phyloP scores from a whole-genome alignment of 2,113 vertebrate genomes.

The Seriola quinqueradiata region DNA sequence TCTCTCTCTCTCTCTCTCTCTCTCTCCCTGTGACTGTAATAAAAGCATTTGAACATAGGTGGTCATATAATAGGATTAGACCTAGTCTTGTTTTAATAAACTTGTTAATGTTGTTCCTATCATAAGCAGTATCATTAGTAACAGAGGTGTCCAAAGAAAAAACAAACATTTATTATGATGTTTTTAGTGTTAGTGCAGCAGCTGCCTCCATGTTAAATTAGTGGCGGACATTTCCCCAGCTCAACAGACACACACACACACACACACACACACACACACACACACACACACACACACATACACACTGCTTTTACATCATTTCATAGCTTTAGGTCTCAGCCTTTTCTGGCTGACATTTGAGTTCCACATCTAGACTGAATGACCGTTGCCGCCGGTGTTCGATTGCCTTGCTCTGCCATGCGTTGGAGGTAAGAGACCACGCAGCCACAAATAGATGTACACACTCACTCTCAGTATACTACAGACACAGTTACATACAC shows the following conservation, averaged over 20 bases:
- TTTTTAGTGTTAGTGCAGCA: neutral
- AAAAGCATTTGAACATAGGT: too few relatives aligned
- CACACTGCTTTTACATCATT: conserved; percentile 33
- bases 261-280: too few relatives aligned
- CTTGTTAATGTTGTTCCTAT: too few relatives aligned
- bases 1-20: too few relatives aligned
- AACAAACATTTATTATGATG: too few relatives aligned
- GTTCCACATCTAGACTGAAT: conserved; percentile 38
- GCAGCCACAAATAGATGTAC: conserved; percentile 25
- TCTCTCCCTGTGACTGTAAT: too few relatives aligned
- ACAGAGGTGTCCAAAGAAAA: too few relatives aligned
- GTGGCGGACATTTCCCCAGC: conserved; percentile 17
- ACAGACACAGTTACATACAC: conserved; percentile 1
- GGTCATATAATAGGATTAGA: too few relatives aligned
- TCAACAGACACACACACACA: neutral
- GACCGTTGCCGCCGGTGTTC: conserved; percentile 49
- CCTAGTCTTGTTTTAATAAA: too few relatives aligned
- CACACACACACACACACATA: too few relatives aligned
- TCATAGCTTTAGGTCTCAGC: conserved; percentile 46
- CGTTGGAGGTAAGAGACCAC: conserved; percentile 55
- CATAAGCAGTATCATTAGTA: too few relatives aligned
- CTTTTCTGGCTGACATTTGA: conserved; percentile 58
- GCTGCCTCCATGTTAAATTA: neutral
- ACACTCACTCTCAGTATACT: neutral
- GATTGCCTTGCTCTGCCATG: conserved; percentile 63